Base-by-base conservation (phyloP, 1,140 invertebrate species). In the Lanistes nyassanus region DNA sequence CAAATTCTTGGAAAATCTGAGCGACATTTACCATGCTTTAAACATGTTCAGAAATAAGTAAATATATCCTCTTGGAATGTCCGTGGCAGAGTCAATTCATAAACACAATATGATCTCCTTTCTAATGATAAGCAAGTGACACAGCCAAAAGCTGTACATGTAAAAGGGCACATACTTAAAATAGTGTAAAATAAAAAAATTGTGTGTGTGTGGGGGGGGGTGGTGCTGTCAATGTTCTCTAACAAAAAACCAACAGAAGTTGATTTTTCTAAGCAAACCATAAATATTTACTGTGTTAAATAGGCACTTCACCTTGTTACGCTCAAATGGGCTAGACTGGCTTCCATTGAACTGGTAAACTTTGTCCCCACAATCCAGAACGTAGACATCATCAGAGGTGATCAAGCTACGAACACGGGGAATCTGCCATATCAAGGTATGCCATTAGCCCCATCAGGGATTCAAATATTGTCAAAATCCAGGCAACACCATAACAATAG, bases 361-460 rank as follows among this genome's bases (percentile, higher is more conserved):
- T 75, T 93, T 92, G 65, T 91, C 91, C 34, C 94, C 94, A n/a
- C 92, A 89, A 88, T 98, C 96, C 80, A 98, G 88, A 83, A 98
- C 95, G 89, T 95, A 98, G 81, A 94, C 95, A 87, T 98, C 96
- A 4, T 94, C 95, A 85, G 94, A 93, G 89, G 96, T 96, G 21
- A 81, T 34, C 39, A 58, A 68, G 34, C 55, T 56, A 42, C 75
- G 31, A 23, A 29, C 29, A 42, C 76, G 74, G 6, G 75, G 75
- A 53, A 80, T 74, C 79, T 80, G 37, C 34, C 36, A 56, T 37
- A 47, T 26, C 34, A 56, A 23, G 7, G 16, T 19, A 37, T 55
- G 19, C 31, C 16, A 64, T 26, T 37, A 23, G 4, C 3, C 11
- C n/a, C 1, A 51, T 31, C 51, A 36, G 21, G 19, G 53, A 26